Conservation (phyloP, 30 jellyfish, hydroid and myxozoan genomes). For the Nemopilema nomurai region DNA sequence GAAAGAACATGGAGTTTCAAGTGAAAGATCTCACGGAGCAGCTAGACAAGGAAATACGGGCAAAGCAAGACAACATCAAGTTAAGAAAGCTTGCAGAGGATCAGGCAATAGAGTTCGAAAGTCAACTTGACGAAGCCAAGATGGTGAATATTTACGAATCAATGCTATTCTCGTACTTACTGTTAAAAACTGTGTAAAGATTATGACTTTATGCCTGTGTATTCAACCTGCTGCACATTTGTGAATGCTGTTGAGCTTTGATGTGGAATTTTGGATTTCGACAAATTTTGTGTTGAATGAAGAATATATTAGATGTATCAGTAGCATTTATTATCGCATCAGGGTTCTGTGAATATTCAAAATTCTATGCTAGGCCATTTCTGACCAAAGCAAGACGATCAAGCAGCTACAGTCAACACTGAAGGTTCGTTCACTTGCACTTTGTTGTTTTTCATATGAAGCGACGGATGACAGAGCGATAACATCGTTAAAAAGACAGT, state of each 20-base stretch:
- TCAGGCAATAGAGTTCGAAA: constrained; percentile 34
- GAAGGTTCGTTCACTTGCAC: constrained; percentile 9
- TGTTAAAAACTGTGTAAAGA: too few species aligned
- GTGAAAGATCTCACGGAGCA: constrained; percentile 23
- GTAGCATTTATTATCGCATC: too few species aligned
- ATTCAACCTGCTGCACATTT: too few species aligned
- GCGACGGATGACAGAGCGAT: too few species aligned
- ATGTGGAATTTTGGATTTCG: too few species aligned
- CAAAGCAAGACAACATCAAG: constrained; percentile 33
- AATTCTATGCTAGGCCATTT: constrained; percentile 5
- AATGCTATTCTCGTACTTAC: neutral
- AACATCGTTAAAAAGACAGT: too few species aligned
- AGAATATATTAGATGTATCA: too few species aligned
- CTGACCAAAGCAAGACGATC: constrained; percentile 42
- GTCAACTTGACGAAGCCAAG: constrained; percentile 54
- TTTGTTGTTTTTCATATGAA: too few species aligned
- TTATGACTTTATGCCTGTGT: too few species aligned
- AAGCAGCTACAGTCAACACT: constrained; percentile 12
- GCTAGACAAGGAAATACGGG: constrained; percentile 49
- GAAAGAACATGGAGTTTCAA: constrained; percentile 52
- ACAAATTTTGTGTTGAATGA: too few species aligned
- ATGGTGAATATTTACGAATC: constrained; percentile 2
- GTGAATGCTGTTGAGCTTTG: too few species aligned
- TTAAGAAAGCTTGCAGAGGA: constrained; percentile 52
- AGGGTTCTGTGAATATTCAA: neutral